Percentiles rank a stretch among this genome's conserved stretches.
These are phyloP conservation scores for Clostera curtula DNA, from an alignment of 2,888 invertebrate genomes.

Conservation along the genomic window DNA sequence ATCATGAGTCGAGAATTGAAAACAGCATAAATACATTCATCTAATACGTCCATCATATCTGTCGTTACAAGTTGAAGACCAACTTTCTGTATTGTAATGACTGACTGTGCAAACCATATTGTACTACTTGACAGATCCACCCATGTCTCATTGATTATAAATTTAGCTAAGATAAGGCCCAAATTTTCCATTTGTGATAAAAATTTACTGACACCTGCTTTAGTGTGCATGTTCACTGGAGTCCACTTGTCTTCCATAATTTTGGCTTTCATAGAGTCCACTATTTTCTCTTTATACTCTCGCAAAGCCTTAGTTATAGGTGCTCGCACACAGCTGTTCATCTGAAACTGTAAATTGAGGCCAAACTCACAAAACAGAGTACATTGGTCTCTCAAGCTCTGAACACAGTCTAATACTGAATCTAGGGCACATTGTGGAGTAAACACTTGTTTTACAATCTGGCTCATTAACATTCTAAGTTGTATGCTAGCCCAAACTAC, in stretches of 20 bases:
- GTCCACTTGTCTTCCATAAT: slow-evolving; percentile 90
- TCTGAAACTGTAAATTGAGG: slow-evolving; percentile 92
- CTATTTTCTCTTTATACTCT: slow-evolving; percentile 86
- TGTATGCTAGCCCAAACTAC: slow-evolving; percentile 94
- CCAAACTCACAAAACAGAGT: slow-evolving; percentile 79
- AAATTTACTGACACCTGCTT: slow-evolving; percentile 80
- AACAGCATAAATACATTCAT: slow-evolving; percentile 82
- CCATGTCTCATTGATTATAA: slow-evolving; percentile 78
- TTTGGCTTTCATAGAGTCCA: slow-evolving; percentile 86
- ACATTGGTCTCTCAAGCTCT: slow-evolving; percentile 85
- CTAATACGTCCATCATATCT: slow-evolving; percentile 83
- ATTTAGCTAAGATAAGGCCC: slow-evolving; percentile 80
- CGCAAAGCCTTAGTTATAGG: slow-evolving; percentile 84
- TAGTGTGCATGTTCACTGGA: slow-evolving; percentile 85
- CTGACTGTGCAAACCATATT: slow-evolving; percentile 85
- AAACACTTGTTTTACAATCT: slow-evolving; percentile 91
- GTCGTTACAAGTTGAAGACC: slow-evolving; percentile 83
- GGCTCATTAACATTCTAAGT: slow-evolving; percentile 84
- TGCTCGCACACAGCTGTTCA: slow-evolving; percentile 88
- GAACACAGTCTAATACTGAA: slow-evolving; percentile 89
- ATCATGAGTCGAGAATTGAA: slow-evolving; percentile 83
- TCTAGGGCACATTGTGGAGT: slow-evolving; percentile 90
- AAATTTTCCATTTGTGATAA: slow-evolving; percentile 81
- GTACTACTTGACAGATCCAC: slow-evolving; percentile 87
- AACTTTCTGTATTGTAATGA: slow-evolving; percentile 82